A percentile compares a stretch with the other conserved stretches of the same genome.
These are phyloP conservation scores for Leucophenga varia DNA, from an alignment of 1,140 invertebrate species.

Conservation along the genomic window DNA sequence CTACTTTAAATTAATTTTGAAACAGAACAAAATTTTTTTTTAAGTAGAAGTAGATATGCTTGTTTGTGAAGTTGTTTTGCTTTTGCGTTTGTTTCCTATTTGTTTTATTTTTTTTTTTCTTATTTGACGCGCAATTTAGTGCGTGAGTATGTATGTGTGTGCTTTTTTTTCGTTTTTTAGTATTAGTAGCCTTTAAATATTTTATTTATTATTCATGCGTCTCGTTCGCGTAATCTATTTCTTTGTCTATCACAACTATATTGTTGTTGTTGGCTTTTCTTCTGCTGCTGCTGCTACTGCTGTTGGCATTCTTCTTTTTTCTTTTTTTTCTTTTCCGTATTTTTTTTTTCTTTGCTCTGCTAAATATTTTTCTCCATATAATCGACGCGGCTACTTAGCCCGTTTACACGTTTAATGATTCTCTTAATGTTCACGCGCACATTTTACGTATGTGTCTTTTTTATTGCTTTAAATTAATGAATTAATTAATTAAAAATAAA, in stretches of 20 bases:
- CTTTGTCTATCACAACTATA: slow-evolving; percentile 54
- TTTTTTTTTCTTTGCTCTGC: too few relatives aligned
- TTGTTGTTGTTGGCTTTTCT: slow-evolving; percentile 19
- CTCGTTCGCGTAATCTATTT: slow-evolving; percentile 44
- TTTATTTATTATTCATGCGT: slow-evolving; percentile 32
- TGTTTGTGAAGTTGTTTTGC: slow-evolving; percentile 19
- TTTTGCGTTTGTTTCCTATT: too few relatives aligned
- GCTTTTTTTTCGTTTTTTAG: not conserved
- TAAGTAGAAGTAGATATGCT: slow-evolving; percentile 20
- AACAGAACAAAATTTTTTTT: too few relatives aligned
- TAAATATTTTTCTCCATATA: slow-evolving; percentile 39
- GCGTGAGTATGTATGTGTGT: too few relatives aligned
- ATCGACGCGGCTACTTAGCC: slow-evolving; percentile 20
- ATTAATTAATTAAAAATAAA: slow-evolving; percentile 46
- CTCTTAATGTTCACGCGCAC: slow-evolving; percentile 35
- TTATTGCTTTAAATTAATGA: slow-evolving; percentile 41
- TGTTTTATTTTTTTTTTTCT: too few relatives aligned
- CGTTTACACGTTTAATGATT: slow-evolving; percentile 23
- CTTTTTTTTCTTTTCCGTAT: slow-evolving; percentile 37
- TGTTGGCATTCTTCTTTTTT: slow-evolving; percentile 37
- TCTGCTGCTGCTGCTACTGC: slow-evolving; percentile 9
- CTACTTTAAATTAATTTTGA: too few relatives aligned
- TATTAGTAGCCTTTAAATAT: slow-evolving; percentile 19
- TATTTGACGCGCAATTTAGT: too few relatives aligned
- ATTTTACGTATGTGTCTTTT: too few relatives aligned